These are phyloP conservation scores for Azorinus chamasolen DNA, from an alignment of 2,888 invertebrate genomes.

Conservation along the genomic window DNA sequence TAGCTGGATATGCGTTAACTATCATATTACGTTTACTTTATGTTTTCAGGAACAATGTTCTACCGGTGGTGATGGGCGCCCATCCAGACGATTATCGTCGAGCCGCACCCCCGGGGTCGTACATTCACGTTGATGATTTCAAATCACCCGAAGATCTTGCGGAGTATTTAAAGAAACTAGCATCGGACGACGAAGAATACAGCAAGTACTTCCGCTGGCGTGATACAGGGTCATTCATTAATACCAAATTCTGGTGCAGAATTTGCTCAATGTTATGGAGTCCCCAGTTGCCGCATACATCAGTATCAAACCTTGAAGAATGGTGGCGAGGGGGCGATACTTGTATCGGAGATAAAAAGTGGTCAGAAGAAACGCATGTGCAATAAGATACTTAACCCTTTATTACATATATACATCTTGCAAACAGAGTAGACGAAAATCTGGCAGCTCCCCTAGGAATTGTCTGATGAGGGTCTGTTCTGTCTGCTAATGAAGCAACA, in stretches of 20 bases:
- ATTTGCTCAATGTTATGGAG: slow-evolving; percentile 74
- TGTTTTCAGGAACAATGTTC: slow-evolving; percentile 90
- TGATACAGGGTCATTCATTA: slow-evolving; percentile 87
- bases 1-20: too few species aligned
- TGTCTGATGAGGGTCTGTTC: too few species aligned
- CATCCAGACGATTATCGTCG: slow-evolving; percentile 95
- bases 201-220: slow-evolving; percentile 98
- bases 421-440: too few species aligned
- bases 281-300: slow-evolving; percentile 56
- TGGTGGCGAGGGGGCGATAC: slow-evolving; percentile 92
- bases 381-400: too few species aligned
- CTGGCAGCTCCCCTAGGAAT: too few species aligned
- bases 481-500: too few species aligned
- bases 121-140: slow-evolving; percentile 98
- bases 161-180: slow-evolving; percentile 93
- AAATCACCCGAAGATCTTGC: slow-evolving; percentile 94
- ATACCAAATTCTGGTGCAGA: slow-evolving; percentile 76
- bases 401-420: too few species aligned
- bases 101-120: slow-evolving; percentile 95
- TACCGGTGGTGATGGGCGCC: slow-evolving; percentile 98
- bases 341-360: slow-evolving; percentile 38
- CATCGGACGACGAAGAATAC: slow-evolving; percentile 94
- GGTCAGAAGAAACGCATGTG: slow-evolving; percentile 16
- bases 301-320: slow-evolving; percentile 93
- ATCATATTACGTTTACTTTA: too few species aligned